A percentile compares a stretch with the other conserved stretches of the same genome.
Conservation (phyloP, 2,888 invertebrate genomes). For the Ganaspis brasiliensis region DNA sequence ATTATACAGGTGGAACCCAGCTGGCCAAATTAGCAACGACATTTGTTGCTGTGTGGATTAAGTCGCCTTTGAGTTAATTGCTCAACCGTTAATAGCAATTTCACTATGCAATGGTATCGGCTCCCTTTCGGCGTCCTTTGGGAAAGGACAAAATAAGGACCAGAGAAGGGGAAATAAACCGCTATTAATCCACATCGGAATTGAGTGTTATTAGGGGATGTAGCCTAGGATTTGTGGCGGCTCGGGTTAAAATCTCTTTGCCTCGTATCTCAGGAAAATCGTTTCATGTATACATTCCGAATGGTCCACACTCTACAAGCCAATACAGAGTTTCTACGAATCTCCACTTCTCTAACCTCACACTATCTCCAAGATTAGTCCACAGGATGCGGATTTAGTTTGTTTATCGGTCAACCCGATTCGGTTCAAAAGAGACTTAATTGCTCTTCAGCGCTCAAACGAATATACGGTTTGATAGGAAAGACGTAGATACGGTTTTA, state of each 20-base stretch:
- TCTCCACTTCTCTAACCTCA: constrained; percentile 50
- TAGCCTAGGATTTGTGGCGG: constrained; percentile 77
- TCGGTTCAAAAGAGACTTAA: constrained; percentile 47
- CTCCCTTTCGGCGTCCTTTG: constrained; percentile 35
- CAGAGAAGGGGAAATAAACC: constrained; percentile 74
- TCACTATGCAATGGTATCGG: constrained; percentile 54
- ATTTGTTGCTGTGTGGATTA: constrained; percentile 55
- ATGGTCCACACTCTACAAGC: constrained; percentile 13
- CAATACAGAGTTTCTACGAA: constrained; percentile 9
- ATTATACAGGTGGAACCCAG: neutral
- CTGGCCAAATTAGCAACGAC: neutral
- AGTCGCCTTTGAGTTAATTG: constrained; percentile 70
- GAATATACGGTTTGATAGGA: neutral
- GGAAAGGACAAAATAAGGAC: constrained; percentile 23
- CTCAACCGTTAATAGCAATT: constrained; percentile 70
- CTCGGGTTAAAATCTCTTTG: constrained; percentile 78
- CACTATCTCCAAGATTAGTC: constrained; percentile 74
- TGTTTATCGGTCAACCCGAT: constrained; percentile 58
- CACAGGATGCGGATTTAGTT: constrained; percentile 75
- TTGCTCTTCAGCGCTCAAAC: constrained; percentile 25
- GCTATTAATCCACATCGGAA: constrained; percentile 80
- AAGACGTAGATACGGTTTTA: neutral
- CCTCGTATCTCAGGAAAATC: constrained; percentile 74
- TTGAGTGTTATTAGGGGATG: constrained; percentile 80
- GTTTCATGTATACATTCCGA: constrained; percentile 61